phyloP scores from a whole-genome alignment of 2,113 vertebrate species.

The Agelaius tricolor region DNA sequence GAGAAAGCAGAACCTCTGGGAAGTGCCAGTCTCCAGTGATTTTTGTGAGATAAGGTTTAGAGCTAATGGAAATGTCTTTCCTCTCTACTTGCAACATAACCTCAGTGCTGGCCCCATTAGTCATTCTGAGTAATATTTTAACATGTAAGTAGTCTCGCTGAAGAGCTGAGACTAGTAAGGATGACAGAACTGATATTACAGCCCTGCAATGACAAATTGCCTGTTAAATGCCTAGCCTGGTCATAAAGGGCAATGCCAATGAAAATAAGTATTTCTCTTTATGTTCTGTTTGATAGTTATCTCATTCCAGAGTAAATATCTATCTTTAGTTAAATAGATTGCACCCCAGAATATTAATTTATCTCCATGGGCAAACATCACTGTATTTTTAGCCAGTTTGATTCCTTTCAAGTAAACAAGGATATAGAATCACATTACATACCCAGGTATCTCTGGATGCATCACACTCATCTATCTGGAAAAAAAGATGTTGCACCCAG shows the following conservation, averaged over 20 bases:
- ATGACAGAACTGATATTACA: slow-evolving; percentile 1
- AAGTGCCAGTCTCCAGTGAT: slow-evolving; percentile 12
- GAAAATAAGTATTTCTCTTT: not conserved
- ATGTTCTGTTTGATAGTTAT: not conserved
- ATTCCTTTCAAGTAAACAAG: not conserved
- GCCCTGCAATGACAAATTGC: not conserved
- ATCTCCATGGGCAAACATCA: not conserved
- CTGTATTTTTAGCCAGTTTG: not conserved
- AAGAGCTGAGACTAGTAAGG: not conserved
- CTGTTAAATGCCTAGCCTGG: not conserved
- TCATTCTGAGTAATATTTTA: slow-evolving; percentile 36
- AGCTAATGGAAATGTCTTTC: not conserved
- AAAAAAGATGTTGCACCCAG: not conserved
- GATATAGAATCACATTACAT: not conserved
- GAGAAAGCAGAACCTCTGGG: slow-evolving; percentile 3
- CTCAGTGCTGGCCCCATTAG: slow-evolving; percentile 6
- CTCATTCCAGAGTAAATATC: not conserved
- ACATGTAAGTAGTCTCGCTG: slow-evolving; percentile 28
- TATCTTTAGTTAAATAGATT: not conserved
- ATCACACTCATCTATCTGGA: not conserved
- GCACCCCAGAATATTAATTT: not conserved
- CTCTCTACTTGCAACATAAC: slow-evolving; percentile 4
- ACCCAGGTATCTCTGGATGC: not conserved
- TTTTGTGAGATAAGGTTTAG: slow-evolving; percentile 30
- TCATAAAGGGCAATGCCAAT: not conserved